These are phyloP conservation scores for Thysanoteuthis rhombus DNA, from an alignment of 2,888 invertebrate species.

Conservation along the genomic window DNA sequence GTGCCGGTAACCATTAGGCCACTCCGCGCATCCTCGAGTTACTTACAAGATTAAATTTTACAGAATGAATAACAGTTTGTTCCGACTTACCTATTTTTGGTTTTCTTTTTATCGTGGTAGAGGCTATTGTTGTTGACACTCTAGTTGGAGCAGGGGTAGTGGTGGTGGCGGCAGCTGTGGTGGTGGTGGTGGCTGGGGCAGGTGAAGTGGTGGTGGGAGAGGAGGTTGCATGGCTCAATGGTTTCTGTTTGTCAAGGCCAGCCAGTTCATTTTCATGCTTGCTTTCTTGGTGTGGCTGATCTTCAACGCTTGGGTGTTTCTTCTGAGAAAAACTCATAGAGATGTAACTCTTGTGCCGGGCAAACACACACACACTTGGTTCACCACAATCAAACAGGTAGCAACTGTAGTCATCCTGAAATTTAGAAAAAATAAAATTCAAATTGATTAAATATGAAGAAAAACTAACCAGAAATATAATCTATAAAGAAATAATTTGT, in stretches of 20 bases:
- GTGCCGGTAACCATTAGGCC: no score
- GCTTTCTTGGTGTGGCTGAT: conserved; percentile 36
- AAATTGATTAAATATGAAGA: no score
- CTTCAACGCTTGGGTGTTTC: conserved; percentile 35
- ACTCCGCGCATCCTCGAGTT: no score
- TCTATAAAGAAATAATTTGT: no score
- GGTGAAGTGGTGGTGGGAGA: conserved; percentile 19
- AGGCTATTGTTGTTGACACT: conserved; percentile 36
- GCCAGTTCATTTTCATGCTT: conserved; percentile 45
- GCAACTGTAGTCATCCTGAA: conserved; percentile 53
- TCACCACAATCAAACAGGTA: conserved; percentile 57
- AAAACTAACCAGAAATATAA: no score
- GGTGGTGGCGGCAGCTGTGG: conserved; percentile 34
- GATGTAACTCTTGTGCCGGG: conserved; percentile 49
- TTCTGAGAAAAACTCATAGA: conserved; percentile 40
- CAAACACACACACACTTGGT: conserved; percentile 49
- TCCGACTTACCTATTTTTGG: conserved; percentile 25
- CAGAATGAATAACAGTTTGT: background rate
- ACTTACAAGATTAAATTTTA: no score
- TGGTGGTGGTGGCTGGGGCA: conserved; percentile 32
- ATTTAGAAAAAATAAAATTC: no score
- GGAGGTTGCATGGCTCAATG: background rate
- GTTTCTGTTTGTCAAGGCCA: conserved; percentile 35
- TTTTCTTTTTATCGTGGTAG: conserved; percentile 28
- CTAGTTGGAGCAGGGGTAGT: conserved; percentile 36